Evolutionary conservation across 2,113 vertebrate species (phyloP).

Genomic region (Sisor rabdophorus): DNA sequence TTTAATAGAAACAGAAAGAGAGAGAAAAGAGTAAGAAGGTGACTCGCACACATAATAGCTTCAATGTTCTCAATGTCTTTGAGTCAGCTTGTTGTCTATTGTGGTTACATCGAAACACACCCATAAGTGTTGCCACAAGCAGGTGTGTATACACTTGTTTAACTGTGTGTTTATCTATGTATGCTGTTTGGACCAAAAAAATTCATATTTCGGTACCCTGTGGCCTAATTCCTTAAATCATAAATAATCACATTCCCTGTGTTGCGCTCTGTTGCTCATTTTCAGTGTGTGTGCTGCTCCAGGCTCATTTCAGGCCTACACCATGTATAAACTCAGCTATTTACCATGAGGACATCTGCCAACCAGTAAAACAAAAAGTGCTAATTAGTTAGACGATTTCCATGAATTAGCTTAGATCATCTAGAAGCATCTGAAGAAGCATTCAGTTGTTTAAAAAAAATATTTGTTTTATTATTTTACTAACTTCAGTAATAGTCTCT

Average conservation of each 20-base stretch:
- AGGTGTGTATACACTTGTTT: neutral
- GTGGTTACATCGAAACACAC: constrained; percentile 6
- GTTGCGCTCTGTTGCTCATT: neutral
- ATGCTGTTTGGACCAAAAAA: too few relatives aligned
- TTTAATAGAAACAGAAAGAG: constrained; percentile 27
- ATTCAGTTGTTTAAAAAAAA: too few relatives aligned
- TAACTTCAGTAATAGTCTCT: neutral
- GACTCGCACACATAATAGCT: constrained; percentile 14
- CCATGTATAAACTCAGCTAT: neutral
- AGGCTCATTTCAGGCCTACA: neutral
- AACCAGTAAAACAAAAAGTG: constrained; percentile 1
- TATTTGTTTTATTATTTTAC: too few relatives aligned
- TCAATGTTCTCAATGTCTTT: neutral
- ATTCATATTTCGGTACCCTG: neutral
- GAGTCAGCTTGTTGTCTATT: neutral
- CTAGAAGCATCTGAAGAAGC: too few relatives aligned
- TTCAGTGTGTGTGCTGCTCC: neutral
- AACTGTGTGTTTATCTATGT: neutral
- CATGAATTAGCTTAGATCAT: neutral
- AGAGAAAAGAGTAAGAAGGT: neutral
- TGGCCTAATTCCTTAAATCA: constrained; percentile 1
- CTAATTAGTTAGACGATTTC: neutral
- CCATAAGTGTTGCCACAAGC: neutral
- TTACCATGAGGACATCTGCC: neutral
- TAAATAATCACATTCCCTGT: neutral